phyloP scores from a whole-genome alignment of 2,113 vertebrate genomes.

The Oncorhynchus clarkii region DNA sequence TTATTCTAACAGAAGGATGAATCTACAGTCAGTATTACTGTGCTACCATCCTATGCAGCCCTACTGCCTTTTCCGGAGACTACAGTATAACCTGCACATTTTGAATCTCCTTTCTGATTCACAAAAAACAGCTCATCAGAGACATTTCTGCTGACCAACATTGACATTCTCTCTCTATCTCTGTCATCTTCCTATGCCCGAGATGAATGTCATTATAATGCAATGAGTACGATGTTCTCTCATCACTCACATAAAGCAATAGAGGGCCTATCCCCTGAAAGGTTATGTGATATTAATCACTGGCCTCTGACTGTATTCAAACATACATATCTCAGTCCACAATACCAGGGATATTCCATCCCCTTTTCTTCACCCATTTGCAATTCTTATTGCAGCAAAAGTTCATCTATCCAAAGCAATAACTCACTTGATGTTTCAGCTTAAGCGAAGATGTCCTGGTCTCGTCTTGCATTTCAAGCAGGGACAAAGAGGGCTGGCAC shows the following conservation, averaged over 20 bases:
- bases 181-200: conserved; percentile 32
- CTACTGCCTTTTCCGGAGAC: too few relatives aligned
- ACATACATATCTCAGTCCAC: conserved; percentile 41
- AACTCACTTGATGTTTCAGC: conserved; percentile 90
- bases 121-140: neutral
- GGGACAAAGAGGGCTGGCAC: conserved; percentile 84
- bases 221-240: conserved; percentile 48
- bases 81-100: too few relatives aligned
- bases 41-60: too few relatives aligned
- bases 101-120: neutral
- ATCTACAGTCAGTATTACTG: too few relatives aligned
- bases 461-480: conserved; percentile 92
- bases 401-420: conserved; percentile 84
- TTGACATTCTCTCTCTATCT: neutral
- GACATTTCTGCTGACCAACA: neutral
- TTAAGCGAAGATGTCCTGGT: conserved; percentile 88
- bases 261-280: conserved; percentile 42
- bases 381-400: conserved; percentile 82
- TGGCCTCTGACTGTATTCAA: conserved; percentile 44
- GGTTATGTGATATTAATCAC: conserved; percentile 61
- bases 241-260: conserved; percentile 50
- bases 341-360: conserved; percentile 55
- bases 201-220: conserved; percentile 61
- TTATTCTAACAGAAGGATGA: too few relatives aligned
- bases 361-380: conserved; percentile 75